These are phyloP conservation scores for Tachysurus vachellii DNA, from an alignment of 2,113 vertebrate genomes.

Conservation along the genomic window DNA sequence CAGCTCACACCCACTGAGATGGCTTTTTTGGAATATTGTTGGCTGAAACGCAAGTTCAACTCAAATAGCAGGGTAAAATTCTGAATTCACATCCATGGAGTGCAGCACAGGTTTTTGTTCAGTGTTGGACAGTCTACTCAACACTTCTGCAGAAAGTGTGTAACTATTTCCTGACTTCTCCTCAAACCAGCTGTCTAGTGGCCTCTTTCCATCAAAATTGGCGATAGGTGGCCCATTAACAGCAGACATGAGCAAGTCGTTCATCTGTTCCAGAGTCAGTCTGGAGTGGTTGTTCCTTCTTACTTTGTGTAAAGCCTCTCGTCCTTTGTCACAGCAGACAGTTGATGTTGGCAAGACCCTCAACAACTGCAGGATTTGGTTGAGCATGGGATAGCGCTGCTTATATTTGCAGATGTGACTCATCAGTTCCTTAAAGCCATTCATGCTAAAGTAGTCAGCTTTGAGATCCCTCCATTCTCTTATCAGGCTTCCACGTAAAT, in stretches of 20 bases:
- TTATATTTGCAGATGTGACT: slow-evolving; percentile 87
- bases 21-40: slow-evolving; percentile 55
- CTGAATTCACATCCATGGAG: slow-evolving; percentile 79
- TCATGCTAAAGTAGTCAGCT: slow-evolving; percentile 88
- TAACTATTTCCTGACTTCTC: slow-evolving; percentile 92
- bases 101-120: slow-evolving; percentile 85
- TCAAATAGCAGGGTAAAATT: slow-evolving; percentile 86
- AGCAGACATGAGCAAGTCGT: slow-evolving; percentile 84
- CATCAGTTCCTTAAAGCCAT: slow-evolving; percentile 88
- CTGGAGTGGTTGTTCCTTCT: slow-evolving; percentile 87
- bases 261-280: slow-evolving; percentile 89
- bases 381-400: slow-evolving; percentile 88
- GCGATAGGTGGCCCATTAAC: slow-evolving; percentile 87
- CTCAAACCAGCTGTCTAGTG: slow-evolving; percentile 95
- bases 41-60: slow-evolving; percentile 59
- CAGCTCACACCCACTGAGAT: slow-evolving; percentile 48
- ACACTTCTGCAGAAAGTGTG: slow-evolving; percentile 79
- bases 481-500: slow-evolving; percentile 78
- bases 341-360: slow-evolving; percentile 89
- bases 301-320: slow-evolving; percentile 83
- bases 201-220: slow-evolving; percentile 89
- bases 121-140: slow-evolving; percentile 81
- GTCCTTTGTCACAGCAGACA: slow-evolving; percentile 87
- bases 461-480: slow-evolving; percentile 94
- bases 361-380: slow-evolving; percentile 85